These are phyloP conservation scores for Scomber scombrus DNA, from an alignment of 2,113 vertebrate genomes.

Conservation along the genomic window DNA sequence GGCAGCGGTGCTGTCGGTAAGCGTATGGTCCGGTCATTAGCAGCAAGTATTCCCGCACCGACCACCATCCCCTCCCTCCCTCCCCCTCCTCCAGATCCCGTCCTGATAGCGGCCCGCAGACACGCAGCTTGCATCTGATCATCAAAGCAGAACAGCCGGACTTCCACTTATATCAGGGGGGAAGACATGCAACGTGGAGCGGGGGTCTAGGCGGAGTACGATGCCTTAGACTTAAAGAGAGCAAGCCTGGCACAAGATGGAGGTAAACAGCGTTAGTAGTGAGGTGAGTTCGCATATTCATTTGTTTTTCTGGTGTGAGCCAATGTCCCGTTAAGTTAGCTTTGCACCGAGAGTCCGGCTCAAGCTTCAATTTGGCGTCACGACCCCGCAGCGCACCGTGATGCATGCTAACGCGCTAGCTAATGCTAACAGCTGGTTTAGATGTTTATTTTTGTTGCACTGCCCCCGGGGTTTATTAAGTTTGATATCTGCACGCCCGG, in stretches of 20 bases:
- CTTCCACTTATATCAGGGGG: constrained; percentile 55
- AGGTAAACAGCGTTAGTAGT: constrained; percentile 87
- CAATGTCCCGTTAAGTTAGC: constrained; percentile 52
- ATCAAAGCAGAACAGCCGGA: constrained; percentile 62
- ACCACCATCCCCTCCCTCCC: constrained; percentile 9
- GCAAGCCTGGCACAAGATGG: constrained; percentile 91
- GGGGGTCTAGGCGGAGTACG: constrained; percentile 83
- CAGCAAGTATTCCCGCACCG: constrained; percentile 51
- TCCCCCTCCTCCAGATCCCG: constrained; percentile 18
- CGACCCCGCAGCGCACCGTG: constrained; percentile 69
- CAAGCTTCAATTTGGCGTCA: constrained; percentile 67
- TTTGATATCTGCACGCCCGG: background rate
- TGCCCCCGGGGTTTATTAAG: background rate
- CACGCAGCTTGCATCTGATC: constrained; percentile 41
- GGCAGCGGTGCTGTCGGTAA: constrained; percentile 74
- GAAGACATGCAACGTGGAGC: constrained; percentile 81
- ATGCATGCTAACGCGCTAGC: constrained; percentile 80
- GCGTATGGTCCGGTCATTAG: constrained; percentile 72
- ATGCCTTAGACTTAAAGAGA: constrained; percentile 87
- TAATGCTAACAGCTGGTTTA: constrained; percentile 76
- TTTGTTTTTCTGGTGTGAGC: constrained; percentile 23
- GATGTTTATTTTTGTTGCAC: constrained; percentile 74
- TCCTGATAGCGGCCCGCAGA: constrained; percentile 37
- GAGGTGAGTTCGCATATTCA: constrained; percentile 78
- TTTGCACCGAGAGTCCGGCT: constrained; percentile 33